Conservation (phyloP, 2,113 vertebrate genomes). For the Herpetotheres cachinnans region DNA sequence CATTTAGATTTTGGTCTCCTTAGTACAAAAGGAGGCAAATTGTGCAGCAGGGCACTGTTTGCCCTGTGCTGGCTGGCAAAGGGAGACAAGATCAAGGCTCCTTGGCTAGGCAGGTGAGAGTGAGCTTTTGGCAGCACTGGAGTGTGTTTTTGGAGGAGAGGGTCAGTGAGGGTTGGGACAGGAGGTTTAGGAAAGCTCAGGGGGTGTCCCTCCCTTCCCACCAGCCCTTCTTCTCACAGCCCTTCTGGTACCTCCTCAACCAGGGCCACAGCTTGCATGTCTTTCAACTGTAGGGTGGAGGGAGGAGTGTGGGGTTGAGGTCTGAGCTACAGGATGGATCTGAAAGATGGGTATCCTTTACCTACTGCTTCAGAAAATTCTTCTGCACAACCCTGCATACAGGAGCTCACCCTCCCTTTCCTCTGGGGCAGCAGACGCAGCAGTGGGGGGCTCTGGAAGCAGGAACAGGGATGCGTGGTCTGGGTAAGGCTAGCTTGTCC, state of each 20-base stretch:
- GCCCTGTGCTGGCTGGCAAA: background rate
- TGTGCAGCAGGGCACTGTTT: background rate
- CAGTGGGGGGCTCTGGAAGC: background rate
- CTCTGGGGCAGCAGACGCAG: background rate
- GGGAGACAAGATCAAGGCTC: background rate
- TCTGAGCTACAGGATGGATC: background rate
- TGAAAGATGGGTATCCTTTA: background rate
- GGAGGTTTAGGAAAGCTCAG: background rate
- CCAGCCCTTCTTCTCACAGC: background rate
- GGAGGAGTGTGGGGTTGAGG: background rate
- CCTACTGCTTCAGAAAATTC: background rate
- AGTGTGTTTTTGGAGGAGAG: background rate
- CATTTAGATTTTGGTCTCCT: background rate
- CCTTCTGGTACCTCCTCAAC: background rate
- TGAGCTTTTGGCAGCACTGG: background rate
- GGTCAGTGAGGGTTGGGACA: background rate
- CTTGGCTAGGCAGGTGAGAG: background rate
- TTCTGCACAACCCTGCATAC: background rate
- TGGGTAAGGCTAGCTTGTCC: background rate
- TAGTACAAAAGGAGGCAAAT: background rate
- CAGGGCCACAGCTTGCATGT: background rate
- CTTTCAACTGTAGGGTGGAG: background rate
- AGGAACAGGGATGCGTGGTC: background rate
- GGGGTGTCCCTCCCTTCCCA: background rate
- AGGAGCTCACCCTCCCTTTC: background rate